Base-by-base conservation (phyloP, 1,140 invertebrate genomes). In the Hydropsyche tenuis region DNA sequence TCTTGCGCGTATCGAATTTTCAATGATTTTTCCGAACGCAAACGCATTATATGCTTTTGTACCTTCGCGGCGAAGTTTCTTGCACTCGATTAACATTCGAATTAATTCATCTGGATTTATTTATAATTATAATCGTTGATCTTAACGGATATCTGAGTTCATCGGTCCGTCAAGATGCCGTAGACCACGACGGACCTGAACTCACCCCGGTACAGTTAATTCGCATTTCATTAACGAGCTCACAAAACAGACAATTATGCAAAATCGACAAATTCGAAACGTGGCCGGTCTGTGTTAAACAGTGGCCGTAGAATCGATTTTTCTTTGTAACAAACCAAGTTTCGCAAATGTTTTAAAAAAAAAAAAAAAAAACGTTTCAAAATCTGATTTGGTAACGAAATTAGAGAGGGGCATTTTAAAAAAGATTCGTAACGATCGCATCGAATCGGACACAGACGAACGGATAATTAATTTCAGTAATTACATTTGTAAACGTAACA, bases 41-140 rank as follows among this genome's bases (percentile, higher is more conserved):
- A 4, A 37, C 30, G 30, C 30, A 9, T 37, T 37, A 9, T 37
- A 9, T 37, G 9, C 30, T 37, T 37, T 37, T 37, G 30, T 37
- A 37, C 30, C 9, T 37, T 37, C 3, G 9, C 9, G 30, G 30
- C 30, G n/a, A n/a, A n/a, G n/a, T n/a, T n/a, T 37, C 30, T 37
- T 3, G 9, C 30, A 9, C n/a, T 60, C 23, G 25, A 60, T 60
- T 60, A 60, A 60, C 30, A 70, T 56, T 65, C 45, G 53, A 73
- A 73, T 73, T 64, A 73, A 65, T 73, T 73, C 71, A 65, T 66
- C 64, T 73, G 51, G 60, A 73, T 65, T 73, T 73, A 65, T 73
- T 65, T 70, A 37, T 60, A 9, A 27, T 53, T 53, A 45, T 73
- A 73, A 73, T 73, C 64, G 48, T 45, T 65, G 30, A 64, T 65